These are phyloP conservation scores for Catamblyrhynchus diadema DNA, from an alignment of 2,797 vertebrate species.

Conservation along the genomic window DNA sequence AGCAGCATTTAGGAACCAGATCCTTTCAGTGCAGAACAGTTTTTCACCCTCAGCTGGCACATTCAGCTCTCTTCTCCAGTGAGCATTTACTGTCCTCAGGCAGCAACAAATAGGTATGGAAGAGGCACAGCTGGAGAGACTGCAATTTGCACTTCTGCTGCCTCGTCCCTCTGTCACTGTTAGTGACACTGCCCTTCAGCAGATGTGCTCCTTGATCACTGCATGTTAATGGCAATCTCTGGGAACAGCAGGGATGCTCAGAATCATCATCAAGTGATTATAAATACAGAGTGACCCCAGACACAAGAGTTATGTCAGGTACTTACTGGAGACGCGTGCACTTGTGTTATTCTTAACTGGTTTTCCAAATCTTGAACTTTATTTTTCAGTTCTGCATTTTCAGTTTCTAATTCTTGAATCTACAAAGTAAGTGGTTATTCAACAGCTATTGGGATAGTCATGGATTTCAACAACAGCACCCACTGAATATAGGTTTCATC, in stretches of 20 bases:
- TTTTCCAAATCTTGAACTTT: constrained; percentile 93
- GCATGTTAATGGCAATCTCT: background rate
- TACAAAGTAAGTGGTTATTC: constrained; percentile 70
- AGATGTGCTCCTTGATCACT: background rate
- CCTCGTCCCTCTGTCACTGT: background rate
- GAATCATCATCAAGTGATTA: background rate
- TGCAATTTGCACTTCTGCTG: background rate
- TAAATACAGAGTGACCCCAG: background rate
- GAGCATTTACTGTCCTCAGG: background rate
- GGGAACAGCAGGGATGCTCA: background rate
- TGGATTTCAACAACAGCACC: background rate
- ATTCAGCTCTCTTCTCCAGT: rapidly evolving
- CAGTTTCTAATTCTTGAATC: constrained; percentile 97
- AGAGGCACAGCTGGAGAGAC: background rate
- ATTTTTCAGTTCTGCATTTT: constrained; percentile 93
- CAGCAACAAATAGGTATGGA: background rate
- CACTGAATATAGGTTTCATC: background rate
- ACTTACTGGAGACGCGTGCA: constrained; percentile 86
- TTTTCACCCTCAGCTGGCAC: background rate
- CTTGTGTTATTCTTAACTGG: constrained; percentile 87
- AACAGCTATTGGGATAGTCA: background rate
- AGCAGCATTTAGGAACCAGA: background rate
- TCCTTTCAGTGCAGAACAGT: background rate
- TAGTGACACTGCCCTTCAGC: background rate
- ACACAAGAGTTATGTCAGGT: background rate